Evolutionary conservation across 2,797 vertebrate genomes (phyloP).

Genomic region (Pagetopsis macropterus): DNA sequence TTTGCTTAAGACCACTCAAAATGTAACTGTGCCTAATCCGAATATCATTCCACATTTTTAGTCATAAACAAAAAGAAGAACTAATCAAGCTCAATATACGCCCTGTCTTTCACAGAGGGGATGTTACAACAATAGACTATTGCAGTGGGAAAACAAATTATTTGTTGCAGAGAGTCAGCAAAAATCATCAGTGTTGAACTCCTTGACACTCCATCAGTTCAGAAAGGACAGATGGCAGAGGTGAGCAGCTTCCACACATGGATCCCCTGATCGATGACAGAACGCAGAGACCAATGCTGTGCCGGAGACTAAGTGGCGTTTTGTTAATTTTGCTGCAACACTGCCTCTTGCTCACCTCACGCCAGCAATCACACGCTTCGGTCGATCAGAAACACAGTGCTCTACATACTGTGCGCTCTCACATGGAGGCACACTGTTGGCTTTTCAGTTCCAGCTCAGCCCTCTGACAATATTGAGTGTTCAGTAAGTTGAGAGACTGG

Average conservation of each 20-base stretch:
- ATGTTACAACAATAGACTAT: constrained; percentile 5
- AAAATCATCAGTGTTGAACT: not conserved
- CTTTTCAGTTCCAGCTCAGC: constrained; percentile 38
- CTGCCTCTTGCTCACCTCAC: constrained; percentile 5
- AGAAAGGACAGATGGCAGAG: constrained; percentile 7
- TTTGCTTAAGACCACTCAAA: not conserved
- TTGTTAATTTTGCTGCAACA: constrained; percentile 10
- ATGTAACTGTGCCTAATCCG: not conserved
- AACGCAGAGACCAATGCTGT: not conserved
- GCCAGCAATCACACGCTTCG: not conserved
- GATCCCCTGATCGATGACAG: not conserved
- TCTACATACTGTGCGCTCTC: not conserved
- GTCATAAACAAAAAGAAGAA: not conserved
- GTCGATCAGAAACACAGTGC: not conserved
- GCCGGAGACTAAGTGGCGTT: not conserved
- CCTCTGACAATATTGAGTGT: constrained; percentile 55
- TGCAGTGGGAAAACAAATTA: constrained; percentile 12
- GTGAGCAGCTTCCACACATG: not conserved
- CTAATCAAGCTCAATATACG: constrained; percentile 9
- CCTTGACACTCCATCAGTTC: not conserved
- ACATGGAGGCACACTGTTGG: not conserved
- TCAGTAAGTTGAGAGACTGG: constrained; percentile 54
- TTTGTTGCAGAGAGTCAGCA: not conserved
- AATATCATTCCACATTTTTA: not conserved
- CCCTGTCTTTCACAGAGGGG: constrained; percentile 16